Evolutionary conservation across 2,888 invertebrate species (phyloP), one percentile per base, ranked within the genome.

Genomic region (Diaphora mendica): DNA sequence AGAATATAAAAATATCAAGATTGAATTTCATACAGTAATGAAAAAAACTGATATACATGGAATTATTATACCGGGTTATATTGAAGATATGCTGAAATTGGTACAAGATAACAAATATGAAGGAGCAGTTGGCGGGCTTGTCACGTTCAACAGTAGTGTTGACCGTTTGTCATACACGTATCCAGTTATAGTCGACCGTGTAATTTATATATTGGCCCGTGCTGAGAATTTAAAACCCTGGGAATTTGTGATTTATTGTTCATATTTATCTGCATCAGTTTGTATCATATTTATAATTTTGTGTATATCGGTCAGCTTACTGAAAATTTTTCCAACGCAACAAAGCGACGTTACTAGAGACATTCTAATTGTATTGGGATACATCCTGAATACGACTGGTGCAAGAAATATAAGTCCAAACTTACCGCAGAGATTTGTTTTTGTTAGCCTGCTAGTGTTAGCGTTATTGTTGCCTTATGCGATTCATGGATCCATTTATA

Each of bases 331-430:
- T 79, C 75, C 81, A 13, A 70, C 71, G 0, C 39, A 48, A 7
- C 59, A 70, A 2, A 80, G 71, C 33, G 87, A 88, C 74, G 23
- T 79, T 42, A 55, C 76, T 0, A 81, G 86, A 11, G 82, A 86
- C 30, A 55, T 87, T 42, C 71, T 90, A 39, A 71, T 85, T 13
- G 81, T 89, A 15, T 85, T 85, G 64, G 91, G 91, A 68, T 87
- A 84, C 65, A 85, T 90, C 72, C 76, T 89, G 13, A 87, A 86
- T 79, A 90, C 84, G 71, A 71, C 69, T 7, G 70, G 44, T 30
- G 66, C 82, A 4, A 76, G 39, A 17, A 76, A 82, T 23, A 77
- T 80, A 39, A 77, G 75, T 48, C 39, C 75, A 3, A 86, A 84
- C 30, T 66, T 83, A 44, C 74, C 87, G 7, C 82, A 84, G 33